These are phyloP conservation scores for Osmoderma eremita DNA, from an alignment of 2,888 invertebrate species.

Conservation along the genomic window DNA sequence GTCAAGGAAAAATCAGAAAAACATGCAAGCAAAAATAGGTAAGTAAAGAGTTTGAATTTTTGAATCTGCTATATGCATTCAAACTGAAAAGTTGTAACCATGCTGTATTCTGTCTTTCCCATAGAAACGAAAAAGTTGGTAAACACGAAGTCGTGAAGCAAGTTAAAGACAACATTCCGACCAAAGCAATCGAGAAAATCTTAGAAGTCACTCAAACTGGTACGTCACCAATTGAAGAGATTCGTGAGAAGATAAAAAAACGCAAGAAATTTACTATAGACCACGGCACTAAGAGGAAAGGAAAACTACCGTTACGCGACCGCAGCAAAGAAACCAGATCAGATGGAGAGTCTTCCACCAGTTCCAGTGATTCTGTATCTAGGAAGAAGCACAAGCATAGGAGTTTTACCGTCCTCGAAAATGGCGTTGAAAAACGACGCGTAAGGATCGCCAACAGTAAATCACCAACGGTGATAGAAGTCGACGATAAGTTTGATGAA, in stretches of 20 bases:
- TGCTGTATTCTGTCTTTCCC: not conserved
- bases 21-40: conserved; percentile 36
- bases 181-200: conserved; percentile 40
- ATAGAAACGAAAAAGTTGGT: conserved; percentile 14
- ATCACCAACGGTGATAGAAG: conserved; percentile 14
- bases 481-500: conserved; percentile 34
- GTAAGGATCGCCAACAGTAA: conserved; percentile 14
- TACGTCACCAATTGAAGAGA: conserved; percentile 23
- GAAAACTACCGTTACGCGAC: not conserved
- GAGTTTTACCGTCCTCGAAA: conserved; percentile 59
- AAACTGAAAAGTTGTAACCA: no score
- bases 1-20: conserved; percentile 21
- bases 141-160: not conserved
- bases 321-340: conserved; percentile 19
- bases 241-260: conserved; percentile 28
- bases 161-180: conserved; percentile 38
- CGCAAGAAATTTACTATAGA: conserved; percentile 18
- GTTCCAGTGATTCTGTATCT: conserved; percentile 41
- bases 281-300: conserved; percentile 15
- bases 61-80: no score
- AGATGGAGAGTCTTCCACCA: conserved; percentile 40
- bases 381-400: conserved; percentile 50
- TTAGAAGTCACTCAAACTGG: conserved; percentile 42
- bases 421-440: conserved; percentile 41
- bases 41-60: no score